Evolutionary conservation across 2,113 vertebrate species (phyloP).

Genomic region (Callipepla californica): DNA sequence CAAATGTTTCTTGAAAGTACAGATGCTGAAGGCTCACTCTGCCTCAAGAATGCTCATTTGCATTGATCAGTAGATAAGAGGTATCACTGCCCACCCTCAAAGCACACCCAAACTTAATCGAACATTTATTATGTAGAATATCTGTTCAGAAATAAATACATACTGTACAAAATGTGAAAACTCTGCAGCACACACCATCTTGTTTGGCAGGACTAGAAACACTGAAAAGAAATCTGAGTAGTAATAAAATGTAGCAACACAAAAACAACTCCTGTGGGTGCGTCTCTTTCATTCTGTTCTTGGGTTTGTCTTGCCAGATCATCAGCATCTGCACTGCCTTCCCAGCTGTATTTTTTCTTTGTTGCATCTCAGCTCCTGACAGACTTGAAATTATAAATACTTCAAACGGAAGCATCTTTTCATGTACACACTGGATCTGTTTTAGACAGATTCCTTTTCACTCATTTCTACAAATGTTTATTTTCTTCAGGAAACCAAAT

Average conservation of each 20-base stretch:
- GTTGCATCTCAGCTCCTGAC: not conserved
- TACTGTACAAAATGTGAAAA: not conserved
- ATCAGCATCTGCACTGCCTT: not conserved
- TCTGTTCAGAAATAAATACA: not conserved
- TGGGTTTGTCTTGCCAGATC: not conserved
- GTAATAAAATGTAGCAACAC: not conserved
- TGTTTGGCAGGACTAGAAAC: not conserved
- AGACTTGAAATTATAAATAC: not conserved
- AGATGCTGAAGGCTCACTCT: not conserved
- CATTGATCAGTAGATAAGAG: not conserved
- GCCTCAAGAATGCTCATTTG: not conserved
- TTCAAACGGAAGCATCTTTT: not conserved
- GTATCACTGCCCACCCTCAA: not conserved
- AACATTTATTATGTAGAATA: not conserved
- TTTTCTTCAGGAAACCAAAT: not conserved
- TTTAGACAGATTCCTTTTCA: not conserved
- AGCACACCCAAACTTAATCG: not conserved
- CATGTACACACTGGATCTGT: not conserved
- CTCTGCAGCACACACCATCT: not conserved
- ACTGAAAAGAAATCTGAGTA: not conserved
- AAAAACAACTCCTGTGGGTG: not conserved
- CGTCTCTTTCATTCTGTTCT: not conserved
- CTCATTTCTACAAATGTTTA: not conserved
- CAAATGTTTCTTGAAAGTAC: not conserved
- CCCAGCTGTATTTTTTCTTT: constrained; percentile 2